Conservation (phyloP, 2,888 invertebrate genomes). For the Agonopterix heracliana region DNA sequence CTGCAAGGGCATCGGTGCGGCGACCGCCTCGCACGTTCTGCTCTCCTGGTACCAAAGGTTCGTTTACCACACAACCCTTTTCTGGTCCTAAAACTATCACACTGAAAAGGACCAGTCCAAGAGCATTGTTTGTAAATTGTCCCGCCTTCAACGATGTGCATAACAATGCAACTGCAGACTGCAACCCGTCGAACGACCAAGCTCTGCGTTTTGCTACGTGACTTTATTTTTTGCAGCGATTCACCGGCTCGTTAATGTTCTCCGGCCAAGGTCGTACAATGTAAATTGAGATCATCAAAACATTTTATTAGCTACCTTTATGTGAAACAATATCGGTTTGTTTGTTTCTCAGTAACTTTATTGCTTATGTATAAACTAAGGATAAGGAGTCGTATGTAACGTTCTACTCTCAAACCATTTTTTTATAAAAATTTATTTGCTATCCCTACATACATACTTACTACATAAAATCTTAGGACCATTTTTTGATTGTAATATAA, state of each 20-base stretch:
- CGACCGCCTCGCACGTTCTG: conserved; percentile 41
- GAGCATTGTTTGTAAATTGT: conserved; percentile 38
- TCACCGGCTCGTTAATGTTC: conserved; percentile 20
- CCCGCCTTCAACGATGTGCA: conserved; percentile 13
- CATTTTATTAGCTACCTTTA: background rate
- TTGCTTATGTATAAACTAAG: too few species aligned
- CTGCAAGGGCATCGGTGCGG: conserved; percentile 38
- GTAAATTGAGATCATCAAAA: conserved; percentile 15
- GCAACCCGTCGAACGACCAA: conserved; percentile 14
- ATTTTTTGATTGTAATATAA: too few species aligned
- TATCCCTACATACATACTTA: too few species aligned
- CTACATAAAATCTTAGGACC: too few species aligned
- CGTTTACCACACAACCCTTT: conserved; percentile 61
- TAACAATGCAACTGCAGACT: conserved; percentile 17
- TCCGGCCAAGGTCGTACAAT: conserved; percentile 24
- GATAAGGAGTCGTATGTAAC: too few species aligned
- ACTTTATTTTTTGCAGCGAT: conserved; percentile 21
- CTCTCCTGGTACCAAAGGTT: conserved; percentile 60
- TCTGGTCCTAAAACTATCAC: conserved; percentile 49
- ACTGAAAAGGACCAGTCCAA: conserved; percentile 37
- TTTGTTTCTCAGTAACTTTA: background rate
- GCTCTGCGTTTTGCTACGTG: conserved; percentile 18
- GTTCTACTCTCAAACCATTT: too few species aligned
- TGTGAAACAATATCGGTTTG: background rate
- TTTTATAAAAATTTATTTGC: too few species aligned